phyloP scores from a whole-genome alignment of 2,113 vertebrate genomes.

The Platysternon megacephalum region DNA sequence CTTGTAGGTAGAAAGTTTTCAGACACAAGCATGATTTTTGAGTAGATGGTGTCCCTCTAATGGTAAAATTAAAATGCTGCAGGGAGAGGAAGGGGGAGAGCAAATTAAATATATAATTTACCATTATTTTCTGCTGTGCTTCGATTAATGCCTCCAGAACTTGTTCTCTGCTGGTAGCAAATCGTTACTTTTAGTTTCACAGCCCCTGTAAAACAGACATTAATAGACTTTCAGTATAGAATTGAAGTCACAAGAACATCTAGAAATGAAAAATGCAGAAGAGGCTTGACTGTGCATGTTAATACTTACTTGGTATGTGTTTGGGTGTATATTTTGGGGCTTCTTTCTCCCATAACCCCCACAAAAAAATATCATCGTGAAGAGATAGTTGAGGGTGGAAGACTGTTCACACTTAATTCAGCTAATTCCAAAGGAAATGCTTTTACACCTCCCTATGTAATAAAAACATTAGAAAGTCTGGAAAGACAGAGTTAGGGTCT shows the following conservation, averaged over 20 bases:
- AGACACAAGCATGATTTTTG: rapidly evolving
- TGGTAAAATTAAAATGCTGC: rapidly evolving
- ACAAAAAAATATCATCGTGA: not conserved
- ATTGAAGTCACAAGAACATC: rapidly evolving
- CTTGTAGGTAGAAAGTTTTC: not conserved
- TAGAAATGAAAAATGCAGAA: rapidly evolving
- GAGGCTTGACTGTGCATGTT: rapidly evolving
- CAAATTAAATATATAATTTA: not conserved
- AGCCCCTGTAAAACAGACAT: not conserved
- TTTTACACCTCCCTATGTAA: not conserved
- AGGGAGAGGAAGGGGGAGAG: too few species aligned
- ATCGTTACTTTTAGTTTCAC: rapidly evolving
- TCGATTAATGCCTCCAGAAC: rapidly evolving
- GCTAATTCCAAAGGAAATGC: not conserved
- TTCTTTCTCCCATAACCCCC: rapidly evolving
- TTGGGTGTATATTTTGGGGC: rapidly evolving
- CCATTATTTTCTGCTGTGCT: rapidly evolving
- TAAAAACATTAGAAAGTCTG: rapidly evolving
- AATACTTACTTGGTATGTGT: not conserved
- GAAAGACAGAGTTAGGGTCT: not conserved
- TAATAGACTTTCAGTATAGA: rapidly evolving
- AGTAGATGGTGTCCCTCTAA: not conserved
- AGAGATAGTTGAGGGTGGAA: rapidly evolving
- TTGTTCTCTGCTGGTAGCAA: rapidly evolving
- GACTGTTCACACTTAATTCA: not conserved